These are phyloP conservation scores for Anguilla marmorata DNA, from an alignment of 2,797 vertebrate species.

Conservation along the genomic window DNA sequence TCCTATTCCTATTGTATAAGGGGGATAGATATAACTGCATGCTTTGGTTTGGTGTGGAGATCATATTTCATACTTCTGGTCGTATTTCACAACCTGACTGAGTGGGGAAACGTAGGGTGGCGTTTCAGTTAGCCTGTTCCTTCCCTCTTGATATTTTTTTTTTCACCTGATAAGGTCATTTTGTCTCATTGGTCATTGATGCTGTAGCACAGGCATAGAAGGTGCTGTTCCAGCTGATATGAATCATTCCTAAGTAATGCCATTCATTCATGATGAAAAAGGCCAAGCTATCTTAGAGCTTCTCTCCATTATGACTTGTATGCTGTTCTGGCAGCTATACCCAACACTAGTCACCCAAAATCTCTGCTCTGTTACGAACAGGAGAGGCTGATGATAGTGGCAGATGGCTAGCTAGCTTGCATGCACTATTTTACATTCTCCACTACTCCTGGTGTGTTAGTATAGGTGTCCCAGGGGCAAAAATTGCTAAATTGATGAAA, in stretches of 20 bases:
- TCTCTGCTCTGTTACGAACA: not conserved
- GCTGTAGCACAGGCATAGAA: not conserved
- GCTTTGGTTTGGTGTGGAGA: not conserved
- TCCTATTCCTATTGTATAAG: not conserved
- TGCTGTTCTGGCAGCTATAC: not conserved
- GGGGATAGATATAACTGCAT: too few relatives aligned
- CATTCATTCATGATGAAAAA: not conserved
- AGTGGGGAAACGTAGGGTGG: not conserved
- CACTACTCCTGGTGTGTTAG: too few relatives aligned
- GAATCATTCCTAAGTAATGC: not conserved
- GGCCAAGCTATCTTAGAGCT: not conserved
- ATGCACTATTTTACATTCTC: not conserved
- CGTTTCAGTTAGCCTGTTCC: not conserved
- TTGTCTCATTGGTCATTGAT: not conserved
- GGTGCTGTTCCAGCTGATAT: not conserved
- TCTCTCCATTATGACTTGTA: not conserved
- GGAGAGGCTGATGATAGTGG: not conserved
- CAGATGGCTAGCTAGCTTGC: not conserved
- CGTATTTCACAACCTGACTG: not conserved
- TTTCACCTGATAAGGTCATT: not conserved
- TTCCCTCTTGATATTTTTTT: not conserved
- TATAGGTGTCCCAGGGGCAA: too few relatives aligned
- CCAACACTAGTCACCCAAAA: not conserved
- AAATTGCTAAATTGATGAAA: too few relatives aligned
- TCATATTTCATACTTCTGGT: not conserved